Evolutionary conservation across 2,888 invertebrate species (phyloP).

Genomic region (Nowickia ferox): DNA sequence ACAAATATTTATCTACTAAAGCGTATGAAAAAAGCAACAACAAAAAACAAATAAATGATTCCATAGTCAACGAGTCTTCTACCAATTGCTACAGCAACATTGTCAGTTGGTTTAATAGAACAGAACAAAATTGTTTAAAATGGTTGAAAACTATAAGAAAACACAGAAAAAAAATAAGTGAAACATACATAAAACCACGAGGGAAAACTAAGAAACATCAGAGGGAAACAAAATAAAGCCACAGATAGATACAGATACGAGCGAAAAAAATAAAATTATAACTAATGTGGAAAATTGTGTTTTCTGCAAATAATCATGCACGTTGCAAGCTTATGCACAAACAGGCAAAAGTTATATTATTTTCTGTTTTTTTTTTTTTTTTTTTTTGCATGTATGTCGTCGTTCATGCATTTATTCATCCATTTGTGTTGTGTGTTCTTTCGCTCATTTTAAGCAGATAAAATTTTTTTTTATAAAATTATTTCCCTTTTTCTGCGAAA

Average conservation of each 20-base stretch:
- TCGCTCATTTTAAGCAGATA: constrained; percentile 52
- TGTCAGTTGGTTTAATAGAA: constrained; percentile 70
- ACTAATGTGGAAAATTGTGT: constrained; percentile 71
- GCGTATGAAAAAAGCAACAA: background rate
- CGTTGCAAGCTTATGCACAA: constrained; percentile 61
- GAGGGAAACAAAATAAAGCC: constrained; percentile 23
- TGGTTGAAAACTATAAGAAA: constrained; percentile 23
- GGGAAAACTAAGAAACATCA: constrained; percentile 39
- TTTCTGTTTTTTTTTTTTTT: background rate
- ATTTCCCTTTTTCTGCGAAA: background rate
- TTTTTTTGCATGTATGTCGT: background rate
- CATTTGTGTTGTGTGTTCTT: constrained; percentile 22
- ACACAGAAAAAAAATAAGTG: background rate
- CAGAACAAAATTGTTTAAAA: constrained; percentile 69
- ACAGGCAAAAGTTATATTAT: constrained; percentile 28
- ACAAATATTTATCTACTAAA: constrained; percentile 49
- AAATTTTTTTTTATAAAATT: constrained; percentile 41
- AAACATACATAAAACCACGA: constrained; percentile 21
- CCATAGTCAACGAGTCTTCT: constrained; percentile 25
- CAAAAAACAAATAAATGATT: constrained; percentile 38
- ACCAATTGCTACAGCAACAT: constrained; percentile 52
- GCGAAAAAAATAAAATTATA: constrained; percentile 61
- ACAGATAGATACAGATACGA: background rate
- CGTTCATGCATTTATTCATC: constrained; percentile 21
- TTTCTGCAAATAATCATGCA: constrained; percentile 69